Evolutionary conservation across 2,888 invertebrate species (phyloP).

Genomic region (Gonocerus acuteangulatus): DNA sequence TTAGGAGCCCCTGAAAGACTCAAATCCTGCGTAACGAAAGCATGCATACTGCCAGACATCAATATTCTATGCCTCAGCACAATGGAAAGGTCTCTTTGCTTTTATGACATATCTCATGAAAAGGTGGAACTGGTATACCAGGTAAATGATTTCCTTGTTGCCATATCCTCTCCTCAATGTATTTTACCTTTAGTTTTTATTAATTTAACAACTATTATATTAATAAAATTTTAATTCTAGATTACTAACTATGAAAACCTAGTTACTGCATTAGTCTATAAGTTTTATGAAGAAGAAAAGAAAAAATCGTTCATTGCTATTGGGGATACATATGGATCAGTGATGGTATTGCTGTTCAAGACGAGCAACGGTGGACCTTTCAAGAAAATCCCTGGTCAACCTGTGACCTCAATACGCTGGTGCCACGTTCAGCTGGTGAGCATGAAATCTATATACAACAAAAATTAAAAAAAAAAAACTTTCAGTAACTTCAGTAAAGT

Average conservation of each 20-base stretch:
- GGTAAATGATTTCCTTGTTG: too few species aligned
- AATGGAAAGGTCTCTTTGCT: slow-evolving; percentile 67
- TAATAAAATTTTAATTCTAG: not conserved
- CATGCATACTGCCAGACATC: slow-evolving; percentile 63
- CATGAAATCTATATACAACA: too few species aligned
- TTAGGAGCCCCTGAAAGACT: too few species aligned
- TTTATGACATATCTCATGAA: slow-evolving; percentile 61
- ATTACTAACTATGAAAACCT: not conserved
- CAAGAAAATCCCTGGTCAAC: not conserved
- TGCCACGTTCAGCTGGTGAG: not conserved
- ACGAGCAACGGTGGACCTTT: not conserved
- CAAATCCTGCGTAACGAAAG: too few species aligned
- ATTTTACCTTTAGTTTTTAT: too few species aligned
- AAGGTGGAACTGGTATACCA: not conserved
- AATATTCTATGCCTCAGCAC: slow-evolving; percentile 69
- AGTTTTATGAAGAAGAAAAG: slow-evolving; percentile 50
- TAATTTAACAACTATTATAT: too few species aligned
- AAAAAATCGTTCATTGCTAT: slow-evolving; percentile 57
- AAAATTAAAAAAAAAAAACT: too few species aligned
- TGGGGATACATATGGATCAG: slow-evolving; percentile 67
- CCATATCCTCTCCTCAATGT: too few species aligned
- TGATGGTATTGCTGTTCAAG: slow-evolving; percentile 40
- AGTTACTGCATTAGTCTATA: slow-evolving; percentile 53
- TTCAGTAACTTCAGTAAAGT: too few species aligned
- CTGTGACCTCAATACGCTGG: not conserved